These are phyloP conservation scores for Rhopalosiphum nymphaeae DNA, from an alignment of 2,888 invertebrate genomes.

Conservation along the genomic window DNA sequence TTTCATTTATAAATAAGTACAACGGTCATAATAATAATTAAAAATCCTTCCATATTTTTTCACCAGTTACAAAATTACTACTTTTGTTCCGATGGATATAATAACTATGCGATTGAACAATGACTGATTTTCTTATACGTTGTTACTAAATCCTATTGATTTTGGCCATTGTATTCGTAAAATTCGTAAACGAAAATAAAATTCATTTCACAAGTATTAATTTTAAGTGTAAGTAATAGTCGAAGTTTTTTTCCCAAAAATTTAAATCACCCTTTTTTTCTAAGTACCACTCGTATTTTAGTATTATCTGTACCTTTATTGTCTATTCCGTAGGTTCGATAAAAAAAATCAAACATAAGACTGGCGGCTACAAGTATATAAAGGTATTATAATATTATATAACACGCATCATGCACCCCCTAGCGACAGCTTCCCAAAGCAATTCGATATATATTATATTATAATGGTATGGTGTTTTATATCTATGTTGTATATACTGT, in stretches of 20 bases:
- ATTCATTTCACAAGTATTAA: no score
- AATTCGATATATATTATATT: background rate
- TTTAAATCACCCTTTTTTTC: background rate
- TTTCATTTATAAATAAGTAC: background rate
- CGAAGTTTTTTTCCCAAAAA: background rate
- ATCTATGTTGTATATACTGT: background rate
- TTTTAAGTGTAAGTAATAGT: no score
- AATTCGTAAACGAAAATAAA: no score
- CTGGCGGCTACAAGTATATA: background rate
- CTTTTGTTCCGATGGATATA: no score
- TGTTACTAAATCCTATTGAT: no score
- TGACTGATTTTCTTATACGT: no score
- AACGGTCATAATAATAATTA: no score
- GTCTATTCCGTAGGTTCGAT: background rate
- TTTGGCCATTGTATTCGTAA: no score
- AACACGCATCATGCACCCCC: background rate
- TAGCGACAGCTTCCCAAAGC: background rate
- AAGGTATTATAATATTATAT: background rate
- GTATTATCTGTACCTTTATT: background rate
- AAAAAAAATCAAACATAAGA: background rate
- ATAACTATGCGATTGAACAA: no score
- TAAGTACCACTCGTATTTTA: background rate
- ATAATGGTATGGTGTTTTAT: background rate
- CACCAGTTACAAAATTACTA: no score
- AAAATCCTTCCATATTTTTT: no score